These are phyloP conservation scores for Nesometra sesokonis DNA, from an alignment of 35 echinoderm and acorn worm species.

Conservation along the genomic window DNA sequence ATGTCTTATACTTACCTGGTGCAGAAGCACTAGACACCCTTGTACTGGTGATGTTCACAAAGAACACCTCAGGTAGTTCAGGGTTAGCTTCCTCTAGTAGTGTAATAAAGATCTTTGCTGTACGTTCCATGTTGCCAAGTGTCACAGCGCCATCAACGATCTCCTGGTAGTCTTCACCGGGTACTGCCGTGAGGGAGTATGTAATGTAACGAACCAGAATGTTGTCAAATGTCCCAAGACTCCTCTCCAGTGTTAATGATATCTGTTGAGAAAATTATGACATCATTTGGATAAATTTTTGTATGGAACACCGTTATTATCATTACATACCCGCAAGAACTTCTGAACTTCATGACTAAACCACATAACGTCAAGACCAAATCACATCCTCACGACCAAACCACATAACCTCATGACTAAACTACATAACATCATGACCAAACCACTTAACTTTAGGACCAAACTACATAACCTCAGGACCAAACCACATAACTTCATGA, in stretches of 20 bases:
- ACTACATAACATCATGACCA: too few species aligned
- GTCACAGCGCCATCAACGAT: conserved; percentile 47
- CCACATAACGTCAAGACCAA: too few species aligned
- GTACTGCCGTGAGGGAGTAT: conserved; percentile 26
- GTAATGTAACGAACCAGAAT: conserved; percentile 67
- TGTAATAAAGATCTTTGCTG: conserved; percentile 29
- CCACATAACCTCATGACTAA: too few species aligned
- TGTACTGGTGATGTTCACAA: conserved; percentile 83
- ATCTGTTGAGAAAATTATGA: conserved; percentile 24
- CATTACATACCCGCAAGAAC: too few species aligned
- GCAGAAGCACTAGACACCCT: conserved; percentile 21
- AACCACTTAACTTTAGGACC: too few species aligned
- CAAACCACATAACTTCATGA: too few species aligned
- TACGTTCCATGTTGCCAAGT: conserved; percentile 13
- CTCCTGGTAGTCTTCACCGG: conserved; percentile 69
- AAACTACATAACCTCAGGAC: too few species aligned
- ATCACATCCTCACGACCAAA: too few species aligned
- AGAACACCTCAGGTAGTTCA: conserved; percentile 69
- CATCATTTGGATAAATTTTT: too few species aligned
- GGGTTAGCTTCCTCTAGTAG: conserved; percentile 43
- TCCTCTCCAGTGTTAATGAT: conserved; percentile 48
- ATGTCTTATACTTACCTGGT: conserved; percentile 46
- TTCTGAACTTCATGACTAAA: too few species aligned
- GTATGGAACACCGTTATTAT: too few species aligned
- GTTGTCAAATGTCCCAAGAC: conserved; percentile 53